Base-by-base conservation (phyloP, 2,113 vertebrate genomes). In the Callipepla squamata region DNA sequence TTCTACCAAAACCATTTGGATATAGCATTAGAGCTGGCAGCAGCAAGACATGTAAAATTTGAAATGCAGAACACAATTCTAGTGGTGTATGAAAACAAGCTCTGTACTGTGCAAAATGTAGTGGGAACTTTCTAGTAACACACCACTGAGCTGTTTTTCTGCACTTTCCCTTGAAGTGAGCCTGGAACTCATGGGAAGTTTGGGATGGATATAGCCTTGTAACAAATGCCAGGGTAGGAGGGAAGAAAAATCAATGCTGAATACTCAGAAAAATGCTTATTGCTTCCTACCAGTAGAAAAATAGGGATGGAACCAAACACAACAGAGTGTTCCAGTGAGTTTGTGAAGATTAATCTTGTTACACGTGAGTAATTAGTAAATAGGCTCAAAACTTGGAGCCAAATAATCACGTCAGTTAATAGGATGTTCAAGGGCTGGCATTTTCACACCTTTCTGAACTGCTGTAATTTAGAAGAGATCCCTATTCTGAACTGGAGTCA, bases 401-500 rank as follows among this genome's bases (percentile, higher is more conserved):
- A 63, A 81, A 67, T 53, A 45, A 59, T 45, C 0, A 18, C 65
- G 77, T 66, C 1, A 2, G 38, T 75, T 6, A 42, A 14, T 6
- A 32, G 21, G 32, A 51, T 14, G 77, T 28, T 9, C 1, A 3
- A 55, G 3, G 21, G 4, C 8, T 42, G 26, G 9, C 23, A 19
- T 63, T 91, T 84, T 81, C 32, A 28, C 4, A 14, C 5, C 3
- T 12, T 36, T 78, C 30, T 7, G 7, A 26, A 1, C 4, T 36
- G 11, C 6, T 45, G 40, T 30, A 42, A 67, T 53, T 12, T 42
- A 23, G 34, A 13, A 55, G 51, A 42, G 53, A 9, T 38, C 10
- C 6, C 19, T 9, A 1, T 1, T 66, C 34, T 70, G 79, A 45
- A 13, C 0, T 68, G 30, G 63, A 66, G 30, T 8, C 0, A 0